Base-by-base conservation (phyloP, 2,113 vertebrate species). In the Oncorhynchus keta region DNA sequence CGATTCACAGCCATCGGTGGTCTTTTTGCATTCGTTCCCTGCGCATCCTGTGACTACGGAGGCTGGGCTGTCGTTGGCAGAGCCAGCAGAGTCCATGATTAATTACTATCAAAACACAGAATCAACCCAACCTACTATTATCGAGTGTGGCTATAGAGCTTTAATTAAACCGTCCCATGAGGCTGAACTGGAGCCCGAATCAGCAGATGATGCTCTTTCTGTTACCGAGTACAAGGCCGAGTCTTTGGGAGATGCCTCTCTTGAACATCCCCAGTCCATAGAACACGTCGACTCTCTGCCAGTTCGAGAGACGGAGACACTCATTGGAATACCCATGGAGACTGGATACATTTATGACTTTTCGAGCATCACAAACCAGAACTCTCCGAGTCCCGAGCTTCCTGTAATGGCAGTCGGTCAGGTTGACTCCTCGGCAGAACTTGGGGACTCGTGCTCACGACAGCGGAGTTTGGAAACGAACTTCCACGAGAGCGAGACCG, bases 21-120 rank as follows among this genome's bases (percentile, higher is more conserved):
- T 91, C n/a, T 91, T 89, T 75, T 87, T 91, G 76, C 91, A 89
- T 86, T 91, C 91, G 20, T 77, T 87, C 62, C 90, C 93, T 35
- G 85, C 84, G 16, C 80, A 81, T 22, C 84, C 90, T 1, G 79
- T 83, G 32, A 84, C 68, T 14, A 78, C 85, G 12, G 90, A 92
- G 79, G 83, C 89, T 12, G 92, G 89, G 0, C 74, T 92, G 9
- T 89, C 89, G 30, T 59, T 91, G 24, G 83, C 81, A 5, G 89
- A 93, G 78, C 85, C 89, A 32, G 86, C 86, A 1, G 88, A 90
- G 81, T 89, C 91, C 57, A 86, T 85, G n/a, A 89, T 85, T 73
- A 76, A 77, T 7, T 77, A 73, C 22, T 65, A 68, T 28, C 49
- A 30, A 20, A 68, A 79, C 55, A 79, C 57, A 39, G 78, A 61